These are phyloP conservation scores for Fistularia tabacaria DNA, from an alignment of 2,797 vertebrate genomes.

Conservation along the genomic window DNA sequence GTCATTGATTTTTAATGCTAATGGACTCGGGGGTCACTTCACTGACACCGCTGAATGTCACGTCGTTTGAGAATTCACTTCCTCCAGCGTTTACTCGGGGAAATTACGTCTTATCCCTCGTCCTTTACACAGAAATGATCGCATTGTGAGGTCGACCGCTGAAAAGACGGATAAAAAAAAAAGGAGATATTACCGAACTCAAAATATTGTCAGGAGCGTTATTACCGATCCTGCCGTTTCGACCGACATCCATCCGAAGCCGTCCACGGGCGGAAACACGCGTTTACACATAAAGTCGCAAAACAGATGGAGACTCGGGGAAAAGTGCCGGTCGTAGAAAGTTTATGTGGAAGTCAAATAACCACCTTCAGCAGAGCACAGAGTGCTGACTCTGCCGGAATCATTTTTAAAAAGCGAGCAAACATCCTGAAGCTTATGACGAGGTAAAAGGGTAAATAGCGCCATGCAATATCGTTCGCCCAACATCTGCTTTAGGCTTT, in stretches of 20 bases:
- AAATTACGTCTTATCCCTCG: too few species aligned
- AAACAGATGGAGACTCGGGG: slow-evolving; percentile 16
- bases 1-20: slow-evolving; percentile 13
- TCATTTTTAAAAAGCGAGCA: slow-evolving; percentile 8
- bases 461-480: slow-evolving; percentile 11
- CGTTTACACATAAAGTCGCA: slow-evolving; percentile 1
- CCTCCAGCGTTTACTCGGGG: too few species aligned
- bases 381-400: slow-evolving; percentile 28
- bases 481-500: slow-evolving; percentile 10
- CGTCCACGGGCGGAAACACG: slow-evolving; percentile 1
- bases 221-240: background rate
- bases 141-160: too few species aligned
- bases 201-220: too few species aligned
- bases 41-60: slow-evolving; percentile 3
- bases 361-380: slow-evolving; percentile 29
- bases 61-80: too few species aligned
- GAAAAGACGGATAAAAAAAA: too few species aligned
- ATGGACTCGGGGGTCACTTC: slow-evolving; percentile 7
- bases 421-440: slow-evolving; percentile 4
- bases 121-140: too few species aligned
- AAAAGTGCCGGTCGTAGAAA: slow-evolving; percentile 28
- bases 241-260: slow-evolving; percentile 9
- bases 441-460: background rate
- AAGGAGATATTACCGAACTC: too few species aligned
- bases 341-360: slow-evolving; percentile 39